These are phyloP conservation scores for Troides aeacus DNA, from an alignment of 2,888 invertebrate species.

Conservation along the genomic window DNA sequence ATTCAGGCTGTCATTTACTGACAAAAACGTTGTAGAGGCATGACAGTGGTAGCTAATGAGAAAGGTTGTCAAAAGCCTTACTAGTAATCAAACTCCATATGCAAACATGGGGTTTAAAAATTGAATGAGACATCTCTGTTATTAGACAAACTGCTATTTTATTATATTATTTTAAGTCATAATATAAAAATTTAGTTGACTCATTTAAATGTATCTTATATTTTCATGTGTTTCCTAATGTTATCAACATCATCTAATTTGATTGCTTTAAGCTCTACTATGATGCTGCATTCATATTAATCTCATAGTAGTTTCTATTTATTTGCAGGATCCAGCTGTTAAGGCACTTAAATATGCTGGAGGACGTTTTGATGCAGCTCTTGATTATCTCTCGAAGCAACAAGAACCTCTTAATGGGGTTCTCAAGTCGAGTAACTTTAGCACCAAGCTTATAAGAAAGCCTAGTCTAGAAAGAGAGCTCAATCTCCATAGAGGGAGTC, in stretches of 20 bases:
- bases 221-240: too few species aligned
- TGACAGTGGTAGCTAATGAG: too few species aligned
- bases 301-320: slow-evolving; percentile 4
- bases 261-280: background rate
- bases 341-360: slow-evolving; percentile 85
- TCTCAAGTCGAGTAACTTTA: slow-evolving; percentile 77
- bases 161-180: too few species aligned
- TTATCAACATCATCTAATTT: background rate
- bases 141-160: too few species aligned
- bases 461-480: slow-evolving; percentile 93
- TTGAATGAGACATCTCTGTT: too few species aligned
- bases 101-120: too few species aligned
- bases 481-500: slow-evolving; percentile 88
- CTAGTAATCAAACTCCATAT: too few species aligned
- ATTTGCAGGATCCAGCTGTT: slow-evolving; percentile 83
- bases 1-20: too few species aligned
- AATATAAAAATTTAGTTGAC: too few species aligned
- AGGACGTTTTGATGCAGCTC: slow-evolving; percentile 85
- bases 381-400: slow-evolving; percentile 84
- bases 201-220: too few species aligned
- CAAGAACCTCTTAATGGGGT: slow-evolving; percentile 79
- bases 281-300: background rate
- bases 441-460: slow-evolving; percentile 89
- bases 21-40: too few species aligned
- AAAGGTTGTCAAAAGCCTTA: too few species aligned